phyloP scores from a whole-genome alignment of 2,113 vertebrate species.

The Erythrocercus mccallii region DNA sequence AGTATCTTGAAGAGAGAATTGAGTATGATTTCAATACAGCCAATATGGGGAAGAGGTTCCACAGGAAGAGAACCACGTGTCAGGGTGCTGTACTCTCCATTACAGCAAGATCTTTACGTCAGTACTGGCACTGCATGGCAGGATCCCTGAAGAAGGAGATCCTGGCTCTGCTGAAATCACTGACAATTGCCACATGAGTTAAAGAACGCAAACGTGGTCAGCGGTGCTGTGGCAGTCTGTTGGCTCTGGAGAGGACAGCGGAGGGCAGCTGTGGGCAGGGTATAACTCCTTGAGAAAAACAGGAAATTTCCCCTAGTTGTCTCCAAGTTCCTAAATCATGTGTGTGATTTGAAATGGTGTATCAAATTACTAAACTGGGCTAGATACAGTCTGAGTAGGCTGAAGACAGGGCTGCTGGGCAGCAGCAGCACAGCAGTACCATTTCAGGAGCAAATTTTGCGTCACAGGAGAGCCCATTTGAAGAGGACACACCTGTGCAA shows the following conservation, averaged over 20 bases:
- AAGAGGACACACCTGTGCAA: rapidly evolving
- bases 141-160: neutral
- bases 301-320: neutral
- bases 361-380: neutral
- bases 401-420: neutral
- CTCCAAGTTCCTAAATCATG: neutral
- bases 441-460: neutral
- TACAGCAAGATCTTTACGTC: neutral
- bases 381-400: neutral
- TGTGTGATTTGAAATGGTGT: neutral
- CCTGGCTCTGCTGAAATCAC: neutral
- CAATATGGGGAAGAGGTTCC: neutral
- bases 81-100: neutral
- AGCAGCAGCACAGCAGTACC: neutral
- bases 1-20: neutral
- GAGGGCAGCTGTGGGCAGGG: neutral
- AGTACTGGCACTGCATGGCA: neutral
- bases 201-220: neutral
- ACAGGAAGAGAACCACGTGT: neutral
- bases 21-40: neutral
- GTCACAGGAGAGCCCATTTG: neutral
- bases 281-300: neutral
- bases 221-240: neutral
- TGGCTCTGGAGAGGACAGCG: neutral
- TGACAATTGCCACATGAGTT: neutral